These are phyloP conservation scores for Bellardia bayeri DNA, from an alignment of 2,888 invertebrate genomes.

Conservation along the genomic window DNA sequence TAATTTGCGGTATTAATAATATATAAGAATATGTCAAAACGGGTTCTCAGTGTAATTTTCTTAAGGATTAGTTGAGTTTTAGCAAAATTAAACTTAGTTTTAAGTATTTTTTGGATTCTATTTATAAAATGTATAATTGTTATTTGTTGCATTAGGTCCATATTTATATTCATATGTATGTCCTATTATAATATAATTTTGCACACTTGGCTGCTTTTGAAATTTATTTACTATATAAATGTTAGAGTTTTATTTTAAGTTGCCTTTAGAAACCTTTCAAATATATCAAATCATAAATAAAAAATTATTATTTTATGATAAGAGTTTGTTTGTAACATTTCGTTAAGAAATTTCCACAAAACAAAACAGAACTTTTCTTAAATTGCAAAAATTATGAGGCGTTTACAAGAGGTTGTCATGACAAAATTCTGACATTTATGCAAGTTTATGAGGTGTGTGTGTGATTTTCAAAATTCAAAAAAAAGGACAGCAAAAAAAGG, in stretches of 20 bases:
- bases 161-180: too few species aligned
- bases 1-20: too few species aligned
- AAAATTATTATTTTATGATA: background rate
- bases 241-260: background rate
- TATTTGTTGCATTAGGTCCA: too few species aligned
- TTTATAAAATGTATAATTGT: too few species aligned
- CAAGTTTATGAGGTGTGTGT: conserved; percentile 69
- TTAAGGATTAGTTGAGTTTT: too few species aligned
- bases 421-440: conserved; percentile 73
- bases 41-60: too few species aligned
- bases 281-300: conserved; percentile 11
- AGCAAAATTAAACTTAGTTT: too few species aligned
- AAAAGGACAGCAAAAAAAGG: conserved; percentile 4
- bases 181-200: too few species aligned
- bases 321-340: background rate
- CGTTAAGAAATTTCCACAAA: background rate
- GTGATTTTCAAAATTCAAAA: conserved; percentile 13
- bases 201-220: background rate
- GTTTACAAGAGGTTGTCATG: conserved; percentile 73
- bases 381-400: conserved; percentile 71
- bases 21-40: too few species aligned
- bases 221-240: background rate
- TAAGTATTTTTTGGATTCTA: too few species aligned
- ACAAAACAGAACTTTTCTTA: conserved; percentile 52
- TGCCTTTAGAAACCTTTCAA: background rate